Conservation (phyloP, 2,113 vertebrate genomes). For the Garra rufa region DNA sequence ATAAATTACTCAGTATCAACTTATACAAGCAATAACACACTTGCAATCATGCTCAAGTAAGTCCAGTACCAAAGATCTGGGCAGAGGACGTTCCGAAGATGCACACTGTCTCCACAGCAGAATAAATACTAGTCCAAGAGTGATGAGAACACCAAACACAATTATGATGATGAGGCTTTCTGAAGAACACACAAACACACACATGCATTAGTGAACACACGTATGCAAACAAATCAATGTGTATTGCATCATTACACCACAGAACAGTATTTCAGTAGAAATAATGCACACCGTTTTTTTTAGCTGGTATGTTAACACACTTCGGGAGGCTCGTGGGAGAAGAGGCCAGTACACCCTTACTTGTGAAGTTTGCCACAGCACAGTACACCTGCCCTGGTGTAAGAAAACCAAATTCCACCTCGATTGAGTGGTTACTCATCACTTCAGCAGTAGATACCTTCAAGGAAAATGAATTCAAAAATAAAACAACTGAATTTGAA, state of each 20-base stretch:
- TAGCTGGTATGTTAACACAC: constrained; percentile 61
- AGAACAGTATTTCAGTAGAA: not conserved
- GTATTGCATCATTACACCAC: not conserved
- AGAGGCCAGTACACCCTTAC: constrained; percentile 14
- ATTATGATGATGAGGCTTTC: constrained; percentile 51
- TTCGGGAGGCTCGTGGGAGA: constrained; percentile 61
- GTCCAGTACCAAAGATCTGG: constrained; percentile 63
- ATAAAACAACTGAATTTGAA: not conserved
- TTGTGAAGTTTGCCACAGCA: constrained; percentile 67
- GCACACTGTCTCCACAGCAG: constrained; percentile 28
- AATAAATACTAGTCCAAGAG: constrained; percentile 47
- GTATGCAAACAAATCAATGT: not conserved
- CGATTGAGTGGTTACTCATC: not conserved
- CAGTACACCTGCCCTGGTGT: constrained; percentile 70
- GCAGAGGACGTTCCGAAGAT: constrained; percentile 44
- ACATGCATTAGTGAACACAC: not conserved
- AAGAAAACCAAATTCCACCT: constrained; percentile 61
- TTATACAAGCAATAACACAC: not conserved
- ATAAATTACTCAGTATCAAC: not conserved
- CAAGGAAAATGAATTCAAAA: not conserved
- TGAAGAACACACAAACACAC: constrained; percentile 46
- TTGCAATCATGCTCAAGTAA: not conserved
- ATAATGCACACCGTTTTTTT: not conserved
- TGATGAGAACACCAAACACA: constrained; percentile 52
- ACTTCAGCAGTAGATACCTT: constrained; percentile 63